A percentile compares a stretch with the other conserved stretches of the same genome.
These are phyloP conservation scores for Oxygymnocypris stewartii DNA, from an alignment of 2,113 vertebrate species.

Conservation along the genomic window DNA sequence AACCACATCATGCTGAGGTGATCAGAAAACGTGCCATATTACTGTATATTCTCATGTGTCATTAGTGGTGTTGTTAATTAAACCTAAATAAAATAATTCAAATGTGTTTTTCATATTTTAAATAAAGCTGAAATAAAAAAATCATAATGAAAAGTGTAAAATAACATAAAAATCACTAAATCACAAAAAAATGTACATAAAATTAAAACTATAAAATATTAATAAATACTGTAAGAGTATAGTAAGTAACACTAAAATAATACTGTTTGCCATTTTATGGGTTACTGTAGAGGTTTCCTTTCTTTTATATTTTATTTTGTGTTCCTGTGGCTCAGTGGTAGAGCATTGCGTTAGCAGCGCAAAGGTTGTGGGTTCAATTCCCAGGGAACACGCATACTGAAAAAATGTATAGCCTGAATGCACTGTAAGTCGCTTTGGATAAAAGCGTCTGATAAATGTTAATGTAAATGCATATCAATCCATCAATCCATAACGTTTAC, in stretches of 20 bases:
- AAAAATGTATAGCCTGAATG: too few relatives aligned
- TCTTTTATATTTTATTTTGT: too few relatives aligned
- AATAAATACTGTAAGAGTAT: neutral
- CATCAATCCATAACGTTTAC: neutral
- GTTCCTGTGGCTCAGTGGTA: too few relatives aligned
- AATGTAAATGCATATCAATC: too few relatives aligned
- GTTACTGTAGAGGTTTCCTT: neutral
- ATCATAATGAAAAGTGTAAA: neutral
- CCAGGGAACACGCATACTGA: too few relatives aligned
- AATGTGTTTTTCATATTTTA: neutral
- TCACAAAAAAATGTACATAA: neutral
- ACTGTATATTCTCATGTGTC: neutral
- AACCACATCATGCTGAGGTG: neutral
- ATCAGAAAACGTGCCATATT: neutral
- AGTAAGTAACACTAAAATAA: neutral
- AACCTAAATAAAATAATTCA: neutral
- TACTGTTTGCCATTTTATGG: neutral
- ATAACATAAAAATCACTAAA: neutral
- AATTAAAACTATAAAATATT: neutral
- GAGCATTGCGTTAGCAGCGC: too few relatives aligned
- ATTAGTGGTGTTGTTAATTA: neutral
- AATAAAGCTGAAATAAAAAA: neutral
- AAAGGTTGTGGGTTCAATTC: too few relatives aligned
- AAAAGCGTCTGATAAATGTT: too few relatives aligned
- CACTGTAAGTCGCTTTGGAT: too few relatives aligned